Evolutionary conservation across 2,113 vertebrate genomes (phyloP).

Genomic region (Vulpes lagopus): DNA sequence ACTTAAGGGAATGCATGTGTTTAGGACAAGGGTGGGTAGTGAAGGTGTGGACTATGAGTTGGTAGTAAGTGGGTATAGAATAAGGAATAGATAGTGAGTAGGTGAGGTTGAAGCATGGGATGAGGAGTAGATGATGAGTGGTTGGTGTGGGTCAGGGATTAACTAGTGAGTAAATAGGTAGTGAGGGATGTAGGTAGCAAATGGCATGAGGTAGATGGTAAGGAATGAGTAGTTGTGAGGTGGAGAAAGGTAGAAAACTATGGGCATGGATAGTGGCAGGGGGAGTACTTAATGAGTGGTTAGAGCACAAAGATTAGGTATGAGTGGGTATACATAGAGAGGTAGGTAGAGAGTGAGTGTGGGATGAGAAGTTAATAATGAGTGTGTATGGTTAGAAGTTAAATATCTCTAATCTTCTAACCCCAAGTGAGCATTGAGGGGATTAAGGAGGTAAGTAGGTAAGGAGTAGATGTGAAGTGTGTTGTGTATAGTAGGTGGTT

Average conservation of each 20-base stretch:
- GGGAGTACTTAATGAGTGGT: background rate
- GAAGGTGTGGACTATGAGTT: background rate
- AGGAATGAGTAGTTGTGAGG: background rate
- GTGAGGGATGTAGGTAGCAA: background rate
- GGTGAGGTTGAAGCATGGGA: background rate
- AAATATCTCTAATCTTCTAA: background rate
- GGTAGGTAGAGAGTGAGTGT: background rate
- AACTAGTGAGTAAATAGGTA: background rate
- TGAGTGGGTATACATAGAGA: background rate
- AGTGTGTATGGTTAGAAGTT: background rate
- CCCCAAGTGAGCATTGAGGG: background rate
- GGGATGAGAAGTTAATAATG: background rate
- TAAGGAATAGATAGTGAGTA: background rate
- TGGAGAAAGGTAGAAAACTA: background rate
- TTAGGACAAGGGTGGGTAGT: too few species aligned
- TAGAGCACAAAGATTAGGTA: background rate
- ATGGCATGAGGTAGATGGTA: background rate
- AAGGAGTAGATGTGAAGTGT: background rate
- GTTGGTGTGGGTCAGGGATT: background rate
- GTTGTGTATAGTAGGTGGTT: background rate
- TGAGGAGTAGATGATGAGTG: background rate
- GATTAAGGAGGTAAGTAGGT: background rate
- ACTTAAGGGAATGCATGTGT: background rate
- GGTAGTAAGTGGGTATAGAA: background rate
- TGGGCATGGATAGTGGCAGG: background rate